Evolutionary conservation across 2,888 invertebrate species (phyloP).

Genomic region (Mermis nigrescens): DNA sequence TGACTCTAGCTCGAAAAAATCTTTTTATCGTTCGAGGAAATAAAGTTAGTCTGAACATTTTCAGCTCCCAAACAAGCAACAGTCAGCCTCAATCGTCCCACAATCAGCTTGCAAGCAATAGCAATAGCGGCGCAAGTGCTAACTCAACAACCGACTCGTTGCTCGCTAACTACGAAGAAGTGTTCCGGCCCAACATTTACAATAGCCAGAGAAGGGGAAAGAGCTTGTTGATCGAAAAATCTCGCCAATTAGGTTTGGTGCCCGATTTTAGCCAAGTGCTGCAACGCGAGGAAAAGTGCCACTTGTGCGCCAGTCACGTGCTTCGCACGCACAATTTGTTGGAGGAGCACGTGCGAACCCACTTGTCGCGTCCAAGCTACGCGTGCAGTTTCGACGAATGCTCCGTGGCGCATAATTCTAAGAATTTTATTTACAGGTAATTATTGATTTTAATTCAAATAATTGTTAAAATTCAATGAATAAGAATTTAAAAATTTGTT

Average conservation of each 20-base stretch:
- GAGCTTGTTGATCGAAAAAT: conserved; percentile 14
- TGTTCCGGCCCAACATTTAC: conserved; percentile 14
- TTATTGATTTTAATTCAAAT: too few species aligned
- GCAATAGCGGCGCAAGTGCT: too few species aligned
- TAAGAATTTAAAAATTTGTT: too few species aligned
- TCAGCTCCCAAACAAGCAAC: too few species aligned
- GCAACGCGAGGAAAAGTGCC: conserved; percentile 12
- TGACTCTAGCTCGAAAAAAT: too few species aligned
- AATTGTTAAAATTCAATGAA: too few species aligned
- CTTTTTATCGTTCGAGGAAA: too few species aligned
- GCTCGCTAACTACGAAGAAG: conserved; percentile 9
- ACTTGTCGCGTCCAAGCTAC: conserved; percentile 9
- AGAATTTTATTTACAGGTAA: conserved; percentile 7
- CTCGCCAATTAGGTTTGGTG: conserved; percentile 13
- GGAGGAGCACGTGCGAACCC: conserved; percentile 16
- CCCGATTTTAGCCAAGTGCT: conserved; percentile 14
- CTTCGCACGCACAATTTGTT: conserved; percentile 8
- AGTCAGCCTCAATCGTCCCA: too few species aligned
- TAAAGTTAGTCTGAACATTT: too few species aligned
- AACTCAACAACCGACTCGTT: too few species aligned
- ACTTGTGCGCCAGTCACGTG: conserved; percentile 12
- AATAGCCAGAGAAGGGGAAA: conserved; percentile 15
- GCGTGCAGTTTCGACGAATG: conserved; percentile 13
- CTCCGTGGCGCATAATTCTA: conserved; percentile 10
- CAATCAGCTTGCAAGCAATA: too few species aligned